Evolutionary conservation across 2,113 vertebrate species (phyloP).

Genomic region (Gavia stellata): DNA sequence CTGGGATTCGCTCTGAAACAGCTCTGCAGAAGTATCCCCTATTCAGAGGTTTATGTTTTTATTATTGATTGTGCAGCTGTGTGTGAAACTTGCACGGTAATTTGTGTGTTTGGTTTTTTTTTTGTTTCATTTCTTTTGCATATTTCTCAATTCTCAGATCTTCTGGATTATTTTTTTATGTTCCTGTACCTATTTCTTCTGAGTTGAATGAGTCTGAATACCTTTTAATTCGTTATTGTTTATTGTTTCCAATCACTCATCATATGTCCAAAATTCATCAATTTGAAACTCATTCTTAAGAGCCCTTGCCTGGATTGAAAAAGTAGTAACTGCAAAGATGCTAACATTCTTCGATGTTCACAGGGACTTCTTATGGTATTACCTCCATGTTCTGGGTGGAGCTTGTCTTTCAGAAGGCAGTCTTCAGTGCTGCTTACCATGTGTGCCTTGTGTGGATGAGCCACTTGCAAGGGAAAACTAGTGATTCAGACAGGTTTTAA

Average conservation of each 20-base stretch:
- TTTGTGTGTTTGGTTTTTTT: not conserved
- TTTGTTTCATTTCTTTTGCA: not conserved
- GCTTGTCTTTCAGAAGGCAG: not conserved
- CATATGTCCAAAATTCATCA: not conserved
- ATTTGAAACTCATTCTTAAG: not conserved
- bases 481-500: not conserved
- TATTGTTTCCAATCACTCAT: not conserved
- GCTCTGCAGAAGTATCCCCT: not conserved
- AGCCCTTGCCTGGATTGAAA: not conserved
- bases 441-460: not conserved
- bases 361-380: not conserved
- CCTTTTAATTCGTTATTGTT: not conserved
- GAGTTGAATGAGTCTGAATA: not conserved
- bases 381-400: not conserved
- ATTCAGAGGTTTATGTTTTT: not conserved
- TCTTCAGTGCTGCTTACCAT: not conserved
- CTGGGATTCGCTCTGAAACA: not conserved
- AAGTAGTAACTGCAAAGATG: not conserved
- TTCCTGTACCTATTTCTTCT: not conserved
- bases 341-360: rapidly evolving
- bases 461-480: not conserved
- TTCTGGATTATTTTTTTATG: not conserved
- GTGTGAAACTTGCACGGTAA: not conserved
- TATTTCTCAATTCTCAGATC: not conserved
- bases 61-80: not conserved